phyloP scores from a whole-genome alignment of 2,113 vertebrate genomes.

The Sphaerodactylus townsendi region DNA sequence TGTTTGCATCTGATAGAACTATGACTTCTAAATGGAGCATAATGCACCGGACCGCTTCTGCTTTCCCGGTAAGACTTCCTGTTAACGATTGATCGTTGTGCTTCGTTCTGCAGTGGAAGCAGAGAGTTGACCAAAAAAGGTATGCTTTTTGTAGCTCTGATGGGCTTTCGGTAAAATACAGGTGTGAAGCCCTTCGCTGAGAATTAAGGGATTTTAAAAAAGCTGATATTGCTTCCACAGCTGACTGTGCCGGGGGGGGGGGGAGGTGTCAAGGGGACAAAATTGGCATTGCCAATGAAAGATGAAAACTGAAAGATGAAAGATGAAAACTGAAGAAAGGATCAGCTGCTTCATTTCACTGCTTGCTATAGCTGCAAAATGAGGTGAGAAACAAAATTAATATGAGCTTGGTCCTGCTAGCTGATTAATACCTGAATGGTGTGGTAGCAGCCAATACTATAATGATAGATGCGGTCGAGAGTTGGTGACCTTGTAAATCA shows the following conservation, averaged over 20 bases:
- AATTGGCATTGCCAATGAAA: background rate
- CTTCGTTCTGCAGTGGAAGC: background rate
- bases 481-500: no score
- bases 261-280: background rate
- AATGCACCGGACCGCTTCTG: background rate
- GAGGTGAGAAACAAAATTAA: no score
- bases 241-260: background rate
- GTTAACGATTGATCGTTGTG: constrained; percentile 22
- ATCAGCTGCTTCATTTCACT: no score
- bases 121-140: background rate
- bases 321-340: background rate
- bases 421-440: no score
- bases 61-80: constrained; percentile 16
- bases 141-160: accelerated
- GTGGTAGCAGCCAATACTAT: no score
- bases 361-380: no score
- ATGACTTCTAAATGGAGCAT: background rate
- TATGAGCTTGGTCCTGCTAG: no score
- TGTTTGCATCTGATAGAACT: background rate
- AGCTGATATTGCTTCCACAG: background rate
- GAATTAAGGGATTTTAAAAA: background rate
- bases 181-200: background rate
- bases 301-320: background rate
- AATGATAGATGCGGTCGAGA: no score
- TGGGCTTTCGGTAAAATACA: background rate